These are phyloP conservation scores for Luperina nickerlii DNA, from an alignment of 2,888 invertebrate genomes.

Conservation along the genomic window DNA sequence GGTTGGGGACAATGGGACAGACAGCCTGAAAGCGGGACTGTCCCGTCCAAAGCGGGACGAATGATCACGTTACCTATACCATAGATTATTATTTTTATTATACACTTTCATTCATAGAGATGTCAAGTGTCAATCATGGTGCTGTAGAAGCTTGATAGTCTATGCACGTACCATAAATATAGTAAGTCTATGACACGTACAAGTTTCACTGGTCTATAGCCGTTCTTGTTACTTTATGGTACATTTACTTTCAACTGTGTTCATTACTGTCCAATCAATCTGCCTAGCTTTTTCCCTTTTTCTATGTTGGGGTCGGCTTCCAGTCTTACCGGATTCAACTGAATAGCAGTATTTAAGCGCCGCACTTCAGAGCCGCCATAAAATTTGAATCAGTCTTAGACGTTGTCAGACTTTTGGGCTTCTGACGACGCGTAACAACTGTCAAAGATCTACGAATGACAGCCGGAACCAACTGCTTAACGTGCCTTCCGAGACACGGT, in stretches of 20 bases:
- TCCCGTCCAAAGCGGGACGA: no score
- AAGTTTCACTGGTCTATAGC: slow-evolving; percentile 52
- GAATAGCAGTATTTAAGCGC: background rate
- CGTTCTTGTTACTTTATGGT: slow-evolving; percentile 20
- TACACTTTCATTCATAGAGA: slow-evolving; percentile 54
- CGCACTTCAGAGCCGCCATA: background rate
- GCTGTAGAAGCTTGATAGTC: slow-evolving; percentile 41
- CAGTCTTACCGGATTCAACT: background rate
- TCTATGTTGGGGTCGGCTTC: background rate
- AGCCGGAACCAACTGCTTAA: background rate
- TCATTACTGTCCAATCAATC: background rate
- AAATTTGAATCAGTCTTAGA: background rate
- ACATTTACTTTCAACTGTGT: slow-evolving; percentile 36
- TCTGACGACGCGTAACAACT: background rate
- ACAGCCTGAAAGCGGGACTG: no score
- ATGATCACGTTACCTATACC: background rate
- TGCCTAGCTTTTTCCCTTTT: background rate
- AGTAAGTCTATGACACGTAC: slow-evolving; percentile 42
- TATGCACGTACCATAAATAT: slow-evolving; percentile 50
- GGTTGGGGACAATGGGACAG: no score
- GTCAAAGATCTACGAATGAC: slow-evolving; percentile 6
- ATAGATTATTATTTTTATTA: slow-evolving; percentile 32
- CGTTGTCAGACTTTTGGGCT: background rate
- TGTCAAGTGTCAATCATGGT: slow-evolving; percentile 58
- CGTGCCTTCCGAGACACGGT: background rate